Evolutionary conservation across 2,888 invertebrate species (phyloP).

Genomic region (Mesorhabditis sp.): DNA sequence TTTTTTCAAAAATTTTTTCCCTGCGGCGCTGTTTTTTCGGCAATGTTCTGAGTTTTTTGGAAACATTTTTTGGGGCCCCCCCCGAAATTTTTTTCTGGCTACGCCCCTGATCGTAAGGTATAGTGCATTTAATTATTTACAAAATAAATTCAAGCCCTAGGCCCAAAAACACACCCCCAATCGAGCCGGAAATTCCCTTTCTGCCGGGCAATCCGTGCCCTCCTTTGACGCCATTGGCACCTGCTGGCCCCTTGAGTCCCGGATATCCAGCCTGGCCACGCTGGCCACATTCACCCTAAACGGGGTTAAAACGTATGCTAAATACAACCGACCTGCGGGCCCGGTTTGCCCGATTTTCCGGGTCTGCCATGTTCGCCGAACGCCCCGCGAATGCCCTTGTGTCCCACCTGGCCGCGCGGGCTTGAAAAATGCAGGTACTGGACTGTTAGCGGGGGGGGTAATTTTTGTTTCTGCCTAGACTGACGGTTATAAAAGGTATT

Average conservation of each 20-base stretch:
- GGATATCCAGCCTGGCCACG: neutral
- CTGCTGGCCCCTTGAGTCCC: neutral
- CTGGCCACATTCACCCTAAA: neutral
- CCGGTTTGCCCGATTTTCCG: neutral
- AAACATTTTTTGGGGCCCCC: no score
- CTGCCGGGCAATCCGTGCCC: neutral
- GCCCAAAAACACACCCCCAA: neutral
- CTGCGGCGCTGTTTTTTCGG: no score
- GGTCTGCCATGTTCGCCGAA: constrained; percentile 5
- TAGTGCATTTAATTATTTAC: neutral
- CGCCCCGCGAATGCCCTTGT: constrained; percentile 3
- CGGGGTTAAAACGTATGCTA: neutral
- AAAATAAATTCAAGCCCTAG: neutral
- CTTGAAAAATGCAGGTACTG: neutral
- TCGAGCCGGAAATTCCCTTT: constrained; percentile 2
- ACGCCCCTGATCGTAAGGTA: no score
- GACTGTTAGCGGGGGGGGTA: no score
- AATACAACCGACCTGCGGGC: neutral
- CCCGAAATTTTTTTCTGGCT: no score
- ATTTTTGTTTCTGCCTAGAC: no score
- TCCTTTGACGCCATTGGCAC: constrained; percentile 3
- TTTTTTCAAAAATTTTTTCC: no score
- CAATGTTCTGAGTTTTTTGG: no score
- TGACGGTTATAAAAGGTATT: no score
- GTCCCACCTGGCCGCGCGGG: neutral